Percentiles rank a stretch among this genome's conserved stretches.
phyloP scores from a whole-genome alignment of 2,113 vertebrate species.

The Columbina picui region DNA sequence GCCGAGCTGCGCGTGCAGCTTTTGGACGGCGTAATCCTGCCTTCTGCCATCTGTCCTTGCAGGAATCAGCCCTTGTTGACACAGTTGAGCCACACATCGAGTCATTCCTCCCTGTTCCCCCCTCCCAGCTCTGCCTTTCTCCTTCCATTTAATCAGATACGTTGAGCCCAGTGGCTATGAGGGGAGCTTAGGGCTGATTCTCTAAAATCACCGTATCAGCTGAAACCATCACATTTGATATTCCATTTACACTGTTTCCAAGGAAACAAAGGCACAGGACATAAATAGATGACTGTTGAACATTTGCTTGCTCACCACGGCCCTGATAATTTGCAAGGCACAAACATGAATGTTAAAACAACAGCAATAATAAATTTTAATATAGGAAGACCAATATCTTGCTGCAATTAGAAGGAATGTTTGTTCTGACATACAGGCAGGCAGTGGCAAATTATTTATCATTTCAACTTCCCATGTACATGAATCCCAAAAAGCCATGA shows the following conservation, averaged over 20 bases:
- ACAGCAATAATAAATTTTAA: constrained; percentile 45
- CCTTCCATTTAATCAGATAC: constrained; percentile 56
- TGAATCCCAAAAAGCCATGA: not conserved
- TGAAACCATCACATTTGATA: constrained; percentile 61
- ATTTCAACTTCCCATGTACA: not conserved
- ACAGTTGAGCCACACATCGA: constrained; percentile 1
- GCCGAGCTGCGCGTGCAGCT: not conserved
- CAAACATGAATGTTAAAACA: constrained; percentile 45
- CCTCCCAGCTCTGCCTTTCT: constrained; percentile 15
- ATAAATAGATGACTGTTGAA: constrained; percentile 61
- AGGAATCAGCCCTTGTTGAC: constrained; percentile 25
- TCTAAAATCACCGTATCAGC: constrained; percentile 59
- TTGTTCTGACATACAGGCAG: not conserved
- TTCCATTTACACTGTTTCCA: constrained; percentile 72
- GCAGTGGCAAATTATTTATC: not conserved
- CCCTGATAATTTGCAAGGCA: constrained; percentile 28
- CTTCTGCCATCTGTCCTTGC: constrained; percentile 50
- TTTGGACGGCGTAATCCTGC: not conserved
- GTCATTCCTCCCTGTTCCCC: not conserved
- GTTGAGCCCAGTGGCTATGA: not conserved
- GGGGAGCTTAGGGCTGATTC: constrained; percentile 43
- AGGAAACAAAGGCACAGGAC: constrained; percentile 65
- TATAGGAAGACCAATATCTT: constrained; percentile 41
- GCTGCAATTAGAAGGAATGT: constrained; percentile 14
- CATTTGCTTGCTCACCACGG: constrained; percentile 24